Percentiles rank a stretch among this genome's conserved stretches.
Evolutionary conservation across 1,140 invertebrate genomes (phyloP).

Genomic region (Hetaerina americana): DNA sequence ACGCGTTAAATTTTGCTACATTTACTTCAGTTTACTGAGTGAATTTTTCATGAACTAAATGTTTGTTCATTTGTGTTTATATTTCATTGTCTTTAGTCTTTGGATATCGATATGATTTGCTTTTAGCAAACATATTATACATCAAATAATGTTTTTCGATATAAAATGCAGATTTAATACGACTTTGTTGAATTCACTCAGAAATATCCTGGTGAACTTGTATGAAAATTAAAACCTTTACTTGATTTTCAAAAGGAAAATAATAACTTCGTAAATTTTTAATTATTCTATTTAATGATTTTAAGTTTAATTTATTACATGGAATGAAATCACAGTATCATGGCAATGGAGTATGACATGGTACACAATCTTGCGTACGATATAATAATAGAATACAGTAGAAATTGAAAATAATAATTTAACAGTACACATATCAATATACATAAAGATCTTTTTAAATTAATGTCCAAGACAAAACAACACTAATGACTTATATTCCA

Average conservation of each 20-base stretch:
- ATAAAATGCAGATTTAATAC: no score
- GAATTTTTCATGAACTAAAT: no score
- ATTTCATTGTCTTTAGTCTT: no score
- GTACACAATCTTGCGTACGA: neutral
- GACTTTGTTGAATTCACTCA: no score
- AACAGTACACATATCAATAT: neutral
- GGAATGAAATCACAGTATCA: neutral
- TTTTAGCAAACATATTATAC: no score
- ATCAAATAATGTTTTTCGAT: no score
- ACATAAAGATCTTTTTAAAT: neutral
- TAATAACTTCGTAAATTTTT: neutral
- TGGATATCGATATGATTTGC: no score
- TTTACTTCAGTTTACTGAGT: no score
- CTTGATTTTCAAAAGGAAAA: neutral
- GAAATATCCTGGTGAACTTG: no score
- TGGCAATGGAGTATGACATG: neutral
- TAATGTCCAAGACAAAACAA: neutral
- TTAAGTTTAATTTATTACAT: neutral
- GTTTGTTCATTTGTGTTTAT: no score
- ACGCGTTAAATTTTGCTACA: no score
- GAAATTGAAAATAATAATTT: conserved; percentile 1
- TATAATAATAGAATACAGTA: neutral
- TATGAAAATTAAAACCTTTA: no score
- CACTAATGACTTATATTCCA: neutral
- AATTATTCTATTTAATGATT: conserved; percentile 1